Evolutionary conservation across 1,140 invertebrate genomes (phyloP).

Genomic region (Gryllus bimaculatus): DNA sequence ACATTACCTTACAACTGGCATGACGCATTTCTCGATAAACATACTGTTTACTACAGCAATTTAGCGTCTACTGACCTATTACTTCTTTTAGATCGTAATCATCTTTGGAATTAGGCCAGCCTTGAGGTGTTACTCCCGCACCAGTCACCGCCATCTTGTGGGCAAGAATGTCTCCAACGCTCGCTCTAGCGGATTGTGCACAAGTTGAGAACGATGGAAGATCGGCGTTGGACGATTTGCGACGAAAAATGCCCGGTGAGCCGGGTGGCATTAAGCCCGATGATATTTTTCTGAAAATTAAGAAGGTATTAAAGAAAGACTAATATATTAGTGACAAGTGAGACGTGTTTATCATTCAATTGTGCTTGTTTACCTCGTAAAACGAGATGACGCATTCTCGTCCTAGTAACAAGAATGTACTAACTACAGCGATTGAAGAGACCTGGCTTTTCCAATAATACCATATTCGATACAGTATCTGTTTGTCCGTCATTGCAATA

Average conservation of each 20-base stretch:
- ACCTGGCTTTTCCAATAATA: background rate
- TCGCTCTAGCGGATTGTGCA: slow-evolving; percentile 23
- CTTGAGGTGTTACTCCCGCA: slow-evolving; percentile 44
- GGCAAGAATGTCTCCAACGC: slow-evolving; percentile 48
- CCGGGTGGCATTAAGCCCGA: slow-evolving; percentile 51
- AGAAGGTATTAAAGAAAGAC: background rate
- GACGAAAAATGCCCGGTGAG: slow-evolving; percentile 53
- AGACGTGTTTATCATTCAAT: background rate
- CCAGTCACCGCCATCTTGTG: slow-evolving; percentile 60
- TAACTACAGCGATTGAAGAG: background rate
- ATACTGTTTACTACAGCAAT: background rate
- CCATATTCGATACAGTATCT: background rate
- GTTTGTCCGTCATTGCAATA: background rate
- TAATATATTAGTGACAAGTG: background rate
- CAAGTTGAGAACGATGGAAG: slow-evolving; percentile 25
- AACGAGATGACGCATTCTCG: background rate
- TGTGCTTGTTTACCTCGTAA: background rate
- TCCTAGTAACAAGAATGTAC: background rate
- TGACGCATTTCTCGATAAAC: background rate
- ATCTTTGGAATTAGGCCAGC: slow-evolving; percentile 87
- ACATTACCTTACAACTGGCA: background rate
- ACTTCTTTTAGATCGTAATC: slow-evolving; percentile 91
- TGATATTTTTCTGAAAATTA: slow-evolving; percentile 45
- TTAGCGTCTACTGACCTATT: slow-evolving; percentile 60
- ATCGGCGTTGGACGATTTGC: slow-evolving; percentile 42